Conservation (phyloP, 2,888 invertebrate genomes). For the Dicyrtomina minuta region DNA sequence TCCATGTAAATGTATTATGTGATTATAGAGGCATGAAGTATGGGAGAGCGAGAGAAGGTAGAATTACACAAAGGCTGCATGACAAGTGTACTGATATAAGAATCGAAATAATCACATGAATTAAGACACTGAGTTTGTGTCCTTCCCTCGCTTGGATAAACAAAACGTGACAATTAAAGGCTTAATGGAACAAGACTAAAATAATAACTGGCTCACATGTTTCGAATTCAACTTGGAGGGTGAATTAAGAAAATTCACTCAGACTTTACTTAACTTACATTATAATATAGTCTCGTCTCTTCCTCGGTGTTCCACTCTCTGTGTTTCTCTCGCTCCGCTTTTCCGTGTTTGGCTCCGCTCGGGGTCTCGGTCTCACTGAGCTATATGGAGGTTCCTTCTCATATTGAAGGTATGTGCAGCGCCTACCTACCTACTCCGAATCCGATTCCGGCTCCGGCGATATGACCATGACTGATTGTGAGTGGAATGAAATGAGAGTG, state of each 20-base stretch:
- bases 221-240: neutral
- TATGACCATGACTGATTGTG: too few relatives aligned
- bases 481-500: too few relatives aligned
- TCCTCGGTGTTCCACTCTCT: too few relatives aligned
- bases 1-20: neutral
- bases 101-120: slow-evolving; percentile 28
- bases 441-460: too few relatives aligned
- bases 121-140: slow-evolving; percentile 9
- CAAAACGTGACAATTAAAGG: slow-evolving; percentile 22
- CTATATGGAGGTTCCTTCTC: too few relatives aligned
- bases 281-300: too few relatives aligned
- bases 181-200: slow-evolving; percentile 11
- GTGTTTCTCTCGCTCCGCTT: too few relatives aligned
- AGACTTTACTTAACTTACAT: too few relatives aligned
- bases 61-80: slow-evolving; percentile 8
- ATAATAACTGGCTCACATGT: slow-evolving; percentile 17
- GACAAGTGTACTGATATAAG: slow-evolving; percentile 27
- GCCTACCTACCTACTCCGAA: too few relatives aligned
- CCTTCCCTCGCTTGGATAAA: slow-evolving; percentile 18
- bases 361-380: too few relatives aligned
- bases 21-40: slow-evolving; percentile 1
- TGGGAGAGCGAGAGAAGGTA: neutral
- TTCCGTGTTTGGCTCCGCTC: too few relatives aligned
- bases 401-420: too few relatives aligned
- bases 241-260: slow-evolving; percentile 6